Base-by-base conservation (phyloP, 2,797 vertebrate genomes). In the Sebastolobus alascanus region DNA sequence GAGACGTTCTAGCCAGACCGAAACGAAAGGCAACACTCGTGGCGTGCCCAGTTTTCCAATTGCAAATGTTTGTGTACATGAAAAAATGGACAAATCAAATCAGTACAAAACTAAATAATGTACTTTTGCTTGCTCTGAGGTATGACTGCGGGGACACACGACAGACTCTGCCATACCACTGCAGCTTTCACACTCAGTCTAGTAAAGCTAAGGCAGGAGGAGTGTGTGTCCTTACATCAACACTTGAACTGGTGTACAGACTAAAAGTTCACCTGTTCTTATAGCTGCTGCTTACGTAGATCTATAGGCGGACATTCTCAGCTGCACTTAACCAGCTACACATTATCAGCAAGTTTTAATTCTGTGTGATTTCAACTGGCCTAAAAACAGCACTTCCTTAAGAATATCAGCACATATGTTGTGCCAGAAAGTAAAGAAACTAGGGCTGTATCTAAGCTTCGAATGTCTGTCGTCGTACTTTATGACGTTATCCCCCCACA, bases 21-120 rank as follows among this genome's bases (percentile, higher is more conserved):
- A 79, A 73, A 82, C 63, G 65, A 81, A 80, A 88, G 29, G 55
- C n/a, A 43, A 38, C 60, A 20, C 64, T 38, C 60, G 37, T 63
- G 2, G 3, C 43, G 52, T 74, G 84, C 63, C 55, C 31, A 12
- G 60, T 66, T 82, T 88, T 79, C 37, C 56, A 73, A 85, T 29
- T 79, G 66, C 68, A 60, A 50, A n/a, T 66, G 60, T 77, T 78
- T 84, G 77, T 76, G 66, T 37, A 33, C 8, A 58, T 8, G 43
- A 33, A 64, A n/a, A 70, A 59, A 56, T 35, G 2, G 46, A 77
- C 54, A 38, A 66, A 64, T 73, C 71, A 50, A 68, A 35, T 73
- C 73, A 74, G 79, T 75, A 79, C 27, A 68, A 75, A 84, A 76
- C 25, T 70, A 61, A 50, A 64, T 35, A 50, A 59, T 29, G 25